phyloP scores from a whole-genome alignment of 2,113 vertebrate species.

The Platycercus adscitus region DNA sequence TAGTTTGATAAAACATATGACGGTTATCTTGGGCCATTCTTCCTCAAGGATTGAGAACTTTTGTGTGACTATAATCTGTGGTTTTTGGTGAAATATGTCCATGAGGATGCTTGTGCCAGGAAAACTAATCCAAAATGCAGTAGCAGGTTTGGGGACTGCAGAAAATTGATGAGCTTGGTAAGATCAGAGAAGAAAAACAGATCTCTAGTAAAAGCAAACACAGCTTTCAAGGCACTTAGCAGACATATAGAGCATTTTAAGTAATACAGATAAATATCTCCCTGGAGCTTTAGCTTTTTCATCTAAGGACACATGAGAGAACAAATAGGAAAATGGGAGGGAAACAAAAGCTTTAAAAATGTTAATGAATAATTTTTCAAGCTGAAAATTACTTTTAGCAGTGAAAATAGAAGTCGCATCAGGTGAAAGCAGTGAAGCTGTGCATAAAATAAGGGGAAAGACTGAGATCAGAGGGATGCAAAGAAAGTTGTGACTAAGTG shows the following conservation, averaged over 20 bases:
- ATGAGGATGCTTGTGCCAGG: background rate
- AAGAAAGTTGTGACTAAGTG: background rate
- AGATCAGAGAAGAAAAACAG: constrained; percentile 47
- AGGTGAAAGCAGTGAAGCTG: background rate
- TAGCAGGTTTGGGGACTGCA: background rate
- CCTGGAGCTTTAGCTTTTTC: constrained; percentile 51
- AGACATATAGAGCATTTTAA: constrained; percentile 48
- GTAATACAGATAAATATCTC: constrained; percentile 52
- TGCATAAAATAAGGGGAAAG: background rate
- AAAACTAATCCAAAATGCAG: background rate
- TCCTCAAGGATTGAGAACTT: background rate
- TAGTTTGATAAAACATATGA: background rate
- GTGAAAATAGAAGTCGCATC: background rate
- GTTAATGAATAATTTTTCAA: constrained; percentile 38
- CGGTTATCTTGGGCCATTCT: background rate
- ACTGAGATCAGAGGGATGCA: background rate
- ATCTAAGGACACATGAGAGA: constrained; percentile 23
- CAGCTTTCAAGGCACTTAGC: constrained; percentile 42
- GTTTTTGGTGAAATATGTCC: background rate
- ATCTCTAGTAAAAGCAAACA: constrained; percentile 49
- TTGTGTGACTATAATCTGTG: background rate
- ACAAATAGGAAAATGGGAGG: background rate
- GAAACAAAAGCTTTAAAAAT: constrained; percentile 1
- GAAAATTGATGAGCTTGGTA: constrained; percentile 49
- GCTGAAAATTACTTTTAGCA: constrained; percentile 19